phyloP scores from a whole-genome alignment of 2,888 invertebrate genomes.

The Chymomyza procnemis region DNA sequence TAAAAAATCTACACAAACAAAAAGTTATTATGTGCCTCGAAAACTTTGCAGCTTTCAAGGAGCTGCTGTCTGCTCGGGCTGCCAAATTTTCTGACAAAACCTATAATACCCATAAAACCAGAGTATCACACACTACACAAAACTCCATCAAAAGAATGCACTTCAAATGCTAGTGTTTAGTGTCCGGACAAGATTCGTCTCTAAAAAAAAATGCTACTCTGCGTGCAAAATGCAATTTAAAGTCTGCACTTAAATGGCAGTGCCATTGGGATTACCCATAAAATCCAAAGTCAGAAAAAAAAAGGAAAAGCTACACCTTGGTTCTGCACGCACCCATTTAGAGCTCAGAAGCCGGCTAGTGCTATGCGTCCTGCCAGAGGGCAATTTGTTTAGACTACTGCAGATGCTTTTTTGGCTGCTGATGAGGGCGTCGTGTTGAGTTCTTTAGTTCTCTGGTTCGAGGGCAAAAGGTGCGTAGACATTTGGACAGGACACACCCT shows the following conservation, averaged over 20 bases:
- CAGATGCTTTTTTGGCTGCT: slow-evolving; percentile 32
- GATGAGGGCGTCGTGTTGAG: neutral
- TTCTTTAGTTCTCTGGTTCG: neutral
- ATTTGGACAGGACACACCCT: slow-evolving; percentile 1
- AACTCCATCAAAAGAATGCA: neutral
- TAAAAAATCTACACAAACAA: too few relatives aligned
- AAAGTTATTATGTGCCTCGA: too few relatives aligned
- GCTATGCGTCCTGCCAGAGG: neutral
- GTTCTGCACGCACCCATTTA: neutral
- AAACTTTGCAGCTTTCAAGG: too few relatives aligned
- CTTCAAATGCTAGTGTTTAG: slow-evolving; percentile 44
- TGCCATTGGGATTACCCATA: slow-evolving; percentile 46
- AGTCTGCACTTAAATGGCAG: slow-evolving; percentile 52
- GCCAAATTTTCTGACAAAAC: neutral
- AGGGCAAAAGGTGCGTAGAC: neutral
- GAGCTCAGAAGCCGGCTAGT: neutral
- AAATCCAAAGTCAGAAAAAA: too few relatives aligned
- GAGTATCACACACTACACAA: neutral
- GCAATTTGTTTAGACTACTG: neutral
- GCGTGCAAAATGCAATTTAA: slow-evolving; percentile 50
- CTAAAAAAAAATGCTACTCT: slow-evolving; percentile 2
- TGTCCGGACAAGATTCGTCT: slow-evolving; percentile 36
- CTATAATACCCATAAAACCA: neutral
- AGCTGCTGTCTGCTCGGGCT: too few relatives aligned
- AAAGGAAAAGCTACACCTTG: slow-evolving; percentile 1